These are phyloP conservation scores for Meloe dianella DNA, from an alignment of 2,888 invertebrate species.

Conservation along the genomic window DNA sequence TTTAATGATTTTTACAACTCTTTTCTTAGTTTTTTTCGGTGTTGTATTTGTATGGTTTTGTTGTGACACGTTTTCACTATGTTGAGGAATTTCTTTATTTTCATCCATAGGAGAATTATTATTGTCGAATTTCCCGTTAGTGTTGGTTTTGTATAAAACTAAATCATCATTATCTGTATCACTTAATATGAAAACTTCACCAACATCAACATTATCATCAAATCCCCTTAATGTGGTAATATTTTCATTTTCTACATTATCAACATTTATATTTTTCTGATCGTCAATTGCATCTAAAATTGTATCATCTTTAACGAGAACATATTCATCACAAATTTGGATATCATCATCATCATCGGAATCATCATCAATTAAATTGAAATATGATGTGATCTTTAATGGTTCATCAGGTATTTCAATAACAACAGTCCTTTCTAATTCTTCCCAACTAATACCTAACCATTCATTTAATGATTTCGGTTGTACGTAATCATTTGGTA, in stretches of 20 bases:
- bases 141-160: too few relatives aligned
- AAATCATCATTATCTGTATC: slow-evolving; percentile 1
- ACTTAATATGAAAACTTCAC: slow-evolving; percentile 12
- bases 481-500: slow-evolving; percentile 55
- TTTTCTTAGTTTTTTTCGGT: background rate
- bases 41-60: background rate
- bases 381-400: slow-evolving; percentile 35
- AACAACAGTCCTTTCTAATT: slow-evolving; percentile 44
- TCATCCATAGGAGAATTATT: background rate
- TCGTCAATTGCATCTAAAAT: background rate
- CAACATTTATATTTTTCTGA: too few relatives aligned
- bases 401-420: slow-evolving; percentile 37
- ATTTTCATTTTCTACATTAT: background rate
- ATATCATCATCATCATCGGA: slow-evolving; percentile 44
- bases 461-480: slow-evolving; percentile 57
- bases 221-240: slow-evolving; percentile 7
- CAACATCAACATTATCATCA: slow-evolving; percentile 51
- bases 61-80: background rate
- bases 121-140: background rate
- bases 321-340: slow-evolving; percentile 46
- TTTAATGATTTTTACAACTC: background rate
- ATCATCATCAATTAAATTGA: slow-evolving; percentile 43
- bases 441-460: slow-evolving; percentile 57
- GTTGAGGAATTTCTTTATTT: background rate
- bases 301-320: slow-evolving; percentile 38